Conservation (phyloP, 2,113 vertebrate genomes). For the Tachuris rubrigastra region DNA sequence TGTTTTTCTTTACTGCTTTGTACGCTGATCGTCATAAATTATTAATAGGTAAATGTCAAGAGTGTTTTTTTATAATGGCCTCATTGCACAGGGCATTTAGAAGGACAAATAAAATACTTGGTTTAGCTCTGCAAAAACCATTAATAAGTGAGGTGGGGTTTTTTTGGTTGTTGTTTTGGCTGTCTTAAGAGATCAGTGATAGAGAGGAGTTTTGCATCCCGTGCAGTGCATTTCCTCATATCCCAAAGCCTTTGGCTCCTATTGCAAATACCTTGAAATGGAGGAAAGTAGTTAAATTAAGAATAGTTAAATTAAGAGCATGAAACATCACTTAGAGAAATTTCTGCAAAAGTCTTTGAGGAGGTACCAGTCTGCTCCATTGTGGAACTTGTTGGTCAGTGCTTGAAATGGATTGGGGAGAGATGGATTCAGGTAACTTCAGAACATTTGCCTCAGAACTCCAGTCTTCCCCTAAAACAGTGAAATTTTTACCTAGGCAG, state of each 20-base stretch:
- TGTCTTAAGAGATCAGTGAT: not conserved
- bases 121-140: not conserved
- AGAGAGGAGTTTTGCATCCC: not conserved
- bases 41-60: not conserved
- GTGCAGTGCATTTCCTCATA: not conserved
- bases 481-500: not conserved
- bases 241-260: not conserved
- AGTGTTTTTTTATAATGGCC: not conserved
- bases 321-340: not conserved
- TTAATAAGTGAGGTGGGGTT: not conserved
- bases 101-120: not conserved
- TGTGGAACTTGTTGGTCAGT: rapidly evolving
- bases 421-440: not conserved
- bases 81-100: not conserved
- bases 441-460: not conserved
- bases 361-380: not conserved
- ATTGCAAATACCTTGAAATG: not conserved
- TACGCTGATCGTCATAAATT: not conserved
- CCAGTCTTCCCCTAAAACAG: not conserved
- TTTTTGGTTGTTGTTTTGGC: not conserved
- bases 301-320: not conserved
- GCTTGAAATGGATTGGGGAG: not conserved
- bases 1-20: not conserved
- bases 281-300: not conserved
- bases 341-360: not conserved